A percentile compares a stretch with the other conserved stretches of the same genome.
These are phyloP conservation scores for Limnephilus auricula DNA, from an alignment of 2,888 invertebrate genomes.

Conservation along the genomic window DNA sequence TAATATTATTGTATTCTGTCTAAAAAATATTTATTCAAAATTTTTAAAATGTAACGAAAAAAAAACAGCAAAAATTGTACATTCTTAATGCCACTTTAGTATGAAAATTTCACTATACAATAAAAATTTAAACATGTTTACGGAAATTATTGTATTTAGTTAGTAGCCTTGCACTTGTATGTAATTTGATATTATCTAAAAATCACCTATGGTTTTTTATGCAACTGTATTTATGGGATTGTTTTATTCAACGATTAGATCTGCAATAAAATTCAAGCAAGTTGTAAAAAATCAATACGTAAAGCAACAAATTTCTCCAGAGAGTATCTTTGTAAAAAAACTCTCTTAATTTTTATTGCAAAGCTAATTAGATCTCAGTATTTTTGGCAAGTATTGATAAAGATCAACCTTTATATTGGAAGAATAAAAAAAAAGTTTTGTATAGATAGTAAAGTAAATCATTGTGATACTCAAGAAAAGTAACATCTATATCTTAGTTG, in stretches of 20 bases:
- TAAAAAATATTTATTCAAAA: background rate
- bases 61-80: background rate
- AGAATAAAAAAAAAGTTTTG: background rate
- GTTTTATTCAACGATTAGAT: background rate
- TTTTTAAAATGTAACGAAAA: background rate
- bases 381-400: background rate
- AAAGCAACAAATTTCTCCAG: background rate
- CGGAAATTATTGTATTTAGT: background rate
- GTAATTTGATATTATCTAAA: background rate
- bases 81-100: constrained; percentile 39
- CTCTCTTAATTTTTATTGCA: background rate
- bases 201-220: background rate
- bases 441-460: background rate
- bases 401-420: background rate
- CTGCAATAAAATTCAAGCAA: background rate
- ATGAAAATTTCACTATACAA: constrained; percentile 26
- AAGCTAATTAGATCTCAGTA: background rate
- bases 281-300: background rate
- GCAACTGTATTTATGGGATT: background rate
- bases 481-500: constrained; percentile 33
- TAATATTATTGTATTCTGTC: background rate
- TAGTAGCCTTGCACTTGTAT: background rate
- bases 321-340: background rate
- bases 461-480: constrained; percentile 43
- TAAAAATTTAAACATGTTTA: constrained; percentile 17